Evolutionary conservation across 2,888 invertebrate genomes (phyloP), one percentile per base, ranked within the genome.

Genomic region (Dendrolimus houi): DNA sequence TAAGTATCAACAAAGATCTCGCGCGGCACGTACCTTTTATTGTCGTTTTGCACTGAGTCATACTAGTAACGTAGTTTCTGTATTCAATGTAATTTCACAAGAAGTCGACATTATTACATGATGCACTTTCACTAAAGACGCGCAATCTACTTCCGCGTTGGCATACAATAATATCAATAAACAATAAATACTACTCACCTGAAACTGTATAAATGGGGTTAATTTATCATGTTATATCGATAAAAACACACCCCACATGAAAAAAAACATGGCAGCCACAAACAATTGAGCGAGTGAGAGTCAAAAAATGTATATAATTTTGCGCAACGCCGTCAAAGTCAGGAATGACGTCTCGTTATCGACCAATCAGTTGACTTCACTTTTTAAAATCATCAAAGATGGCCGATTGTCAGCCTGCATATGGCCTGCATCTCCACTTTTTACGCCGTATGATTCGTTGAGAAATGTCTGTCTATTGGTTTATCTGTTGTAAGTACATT

Each of bases 231-330:
- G 83, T 77, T 84, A 85, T 74, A 80, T 81, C 78, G 81, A 82
- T 78, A 85, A 81, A 87, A 85, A 87, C 83, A 87, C 88, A 94
- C 93, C 94, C 93, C 93, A 93, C 92, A 93, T 92, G 92, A 93
- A 92, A 93, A 93, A 94, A 94, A 29, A 94, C 94, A 95, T 95
- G 95, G 94, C 94, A 94, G 93, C 87, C 88, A 77, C 77, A 85
- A 79, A 47, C 47, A 47, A 47, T 47, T 76, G 81, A 75, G 79
- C 75, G 81, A 87, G 83, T 79, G 81, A 81, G 83, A 85, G 81
- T 84, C 77, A 74, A 73, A 79, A 29, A 78, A 79, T 74, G 74
- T 77, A 74, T 70, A 81, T 75, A 80, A 78, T 81, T 87, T 84
- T 89, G 87, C 91, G 89, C 88, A 87, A 87, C 87, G 83, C 85